phyloP scores from a whole-genome alignment of 2,113 vertebrate genomes.

The Megaceryle torquata region DNA sequence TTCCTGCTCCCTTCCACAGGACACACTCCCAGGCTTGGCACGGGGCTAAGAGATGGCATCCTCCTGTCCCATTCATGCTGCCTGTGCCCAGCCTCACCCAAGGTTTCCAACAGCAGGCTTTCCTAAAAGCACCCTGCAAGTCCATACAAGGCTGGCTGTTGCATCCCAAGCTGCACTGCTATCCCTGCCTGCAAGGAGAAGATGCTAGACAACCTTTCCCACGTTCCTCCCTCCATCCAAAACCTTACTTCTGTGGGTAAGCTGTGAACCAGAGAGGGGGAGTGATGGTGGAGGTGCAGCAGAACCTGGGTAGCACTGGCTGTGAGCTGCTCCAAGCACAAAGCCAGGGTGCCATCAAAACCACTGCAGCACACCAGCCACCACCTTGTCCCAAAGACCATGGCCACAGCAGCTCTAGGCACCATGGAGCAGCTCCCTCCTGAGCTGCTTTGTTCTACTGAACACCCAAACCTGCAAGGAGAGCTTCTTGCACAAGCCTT shows the following conservation, averaged over 20 bases:
- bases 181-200: background rate
- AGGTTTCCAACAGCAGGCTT: accelerated
- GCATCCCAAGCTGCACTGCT: background rate
- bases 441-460: background rate
- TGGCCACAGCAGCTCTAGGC: background rate
- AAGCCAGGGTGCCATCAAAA: background rate
- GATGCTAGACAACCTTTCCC: background rate
- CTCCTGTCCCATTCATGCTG: background rate
- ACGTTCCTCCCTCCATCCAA: background rate
- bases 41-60: accelerated
- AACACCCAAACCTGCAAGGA: background rate
- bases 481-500: background rate
- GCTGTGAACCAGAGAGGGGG: accelerated
- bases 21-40: background rate
- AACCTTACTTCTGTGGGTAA: background rate
- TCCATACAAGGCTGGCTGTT: background rate
- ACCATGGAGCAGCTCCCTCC: background rate
- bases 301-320: background rate
- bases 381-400: background rate
- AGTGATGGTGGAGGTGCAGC: accelerated
- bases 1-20: background rate
- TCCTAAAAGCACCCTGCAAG: accelerated
- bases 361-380: background rate
- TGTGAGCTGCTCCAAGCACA: background rate
- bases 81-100: accelerated